Evolutionary conservation across 2,113 vertebrate genomes (phyloP), one percentile per base, ranked within the genome.

Genomic region (Trogon surrucura): DNA sequence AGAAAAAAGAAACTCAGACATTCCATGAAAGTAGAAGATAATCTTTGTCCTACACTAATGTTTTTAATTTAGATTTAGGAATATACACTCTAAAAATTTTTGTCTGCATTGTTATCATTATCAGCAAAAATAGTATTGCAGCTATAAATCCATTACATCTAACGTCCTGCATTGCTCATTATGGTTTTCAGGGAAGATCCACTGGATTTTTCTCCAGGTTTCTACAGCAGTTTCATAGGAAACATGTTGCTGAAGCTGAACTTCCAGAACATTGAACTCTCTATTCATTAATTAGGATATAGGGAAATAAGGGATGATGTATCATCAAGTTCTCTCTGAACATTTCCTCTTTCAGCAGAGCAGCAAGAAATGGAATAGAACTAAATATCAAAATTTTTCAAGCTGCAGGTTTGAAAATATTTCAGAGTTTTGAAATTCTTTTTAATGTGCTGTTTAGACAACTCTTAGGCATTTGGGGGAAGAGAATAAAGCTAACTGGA

Each of bases 1-100:
- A 47, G 54, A 58, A 47, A 54, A 32, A 23, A 20, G 3, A 38
- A 18, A 69, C 17, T 79, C 20, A 62, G 26, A 10, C 17, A 23
- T 77, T 74, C 13, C 45, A 13, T n/a, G 25, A 11, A 66, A 45
- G 18, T 47, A 61, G 19, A 7, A 47, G 15, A 72, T 15, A 66
- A 48, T 1, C 10, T 45, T 32, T 13, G 32, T 69, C 86, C n/a
- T 66, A 15, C 6, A 12, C 3, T 27, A 0, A 1, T 32, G 4
- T 13, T 88, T 93, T 85, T 9, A 26, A 70, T 66, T 51, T 48
- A 73, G 32, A 29, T 44, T 69, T 60, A 70, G 22, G 14, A 51
- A 78, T 78, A 64, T 56, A 2, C 60, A 19, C 13, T 83, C 16
- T 60, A 56, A 74, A 51, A 56, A 56, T 29, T 62, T 18, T 56